These are phyloP conservation scores for Lordiphosa collinella DNA, from an alignment of 1,140 invertebrate genomes.

Conservation along the genomic window DNA sequence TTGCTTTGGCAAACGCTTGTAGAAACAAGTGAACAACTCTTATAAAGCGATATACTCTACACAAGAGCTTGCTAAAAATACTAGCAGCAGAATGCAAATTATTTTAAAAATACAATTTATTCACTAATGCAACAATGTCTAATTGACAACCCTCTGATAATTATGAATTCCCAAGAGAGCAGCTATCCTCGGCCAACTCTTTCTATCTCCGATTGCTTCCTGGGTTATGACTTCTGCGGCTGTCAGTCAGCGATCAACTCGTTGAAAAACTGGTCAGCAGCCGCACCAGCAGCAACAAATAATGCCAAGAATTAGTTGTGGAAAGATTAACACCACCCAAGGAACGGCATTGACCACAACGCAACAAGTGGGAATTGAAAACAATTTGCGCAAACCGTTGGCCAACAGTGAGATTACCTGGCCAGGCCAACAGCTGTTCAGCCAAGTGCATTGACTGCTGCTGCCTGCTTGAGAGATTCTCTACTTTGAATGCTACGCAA, in stretches of 20 bases:
- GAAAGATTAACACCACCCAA: conserved; percentile 72
- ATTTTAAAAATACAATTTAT: too few relatives aligned
- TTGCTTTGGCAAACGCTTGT: too few relatives aligned
- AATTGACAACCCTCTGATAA: neutral
- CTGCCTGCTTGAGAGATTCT: conserved; percentile 34
- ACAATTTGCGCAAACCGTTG: conserved; percentile 70
- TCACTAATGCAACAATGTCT: too few relatives aligned
- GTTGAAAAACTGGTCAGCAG: conserved; percentile 17
- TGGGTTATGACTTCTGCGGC: conserved; percentile 72
- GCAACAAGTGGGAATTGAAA: conserved; percentile 47
- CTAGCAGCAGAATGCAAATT: too few relatives aligned
- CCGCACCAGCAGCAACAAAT: conserved; percentile 37
- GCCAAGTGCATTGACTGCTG: conserved; percentile 66
- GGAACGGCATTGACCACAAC: conserved; percentile 59
- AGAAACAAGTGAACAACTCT: too few relatives aligned
- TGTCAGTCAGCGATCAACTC: conserved; percentile 28
- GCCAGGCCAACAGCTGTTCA: conserved; percentile 37
- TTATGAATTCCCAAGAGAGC: conserved; percentile 20
- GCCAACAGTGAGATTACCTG: conserved; percentile 20
- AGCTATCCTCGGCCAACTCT: conserved; percentile 11
- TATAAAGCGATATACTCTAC: too few relatives aligned
- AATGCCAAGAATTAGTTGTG: conserved; percentile 74
- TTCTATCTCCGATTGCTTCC: conserved; percentile 39
- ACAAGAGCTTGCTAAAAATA: too few relatives aligned
- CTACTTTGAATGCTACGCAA: conserved; percentile 32